A percentile compares a stretch with the other conserved stretches of the same genome.
phyloP scores from a whole-genome alignment of 2,113 vertebrate genomes.

The Mola mola region DNA sequence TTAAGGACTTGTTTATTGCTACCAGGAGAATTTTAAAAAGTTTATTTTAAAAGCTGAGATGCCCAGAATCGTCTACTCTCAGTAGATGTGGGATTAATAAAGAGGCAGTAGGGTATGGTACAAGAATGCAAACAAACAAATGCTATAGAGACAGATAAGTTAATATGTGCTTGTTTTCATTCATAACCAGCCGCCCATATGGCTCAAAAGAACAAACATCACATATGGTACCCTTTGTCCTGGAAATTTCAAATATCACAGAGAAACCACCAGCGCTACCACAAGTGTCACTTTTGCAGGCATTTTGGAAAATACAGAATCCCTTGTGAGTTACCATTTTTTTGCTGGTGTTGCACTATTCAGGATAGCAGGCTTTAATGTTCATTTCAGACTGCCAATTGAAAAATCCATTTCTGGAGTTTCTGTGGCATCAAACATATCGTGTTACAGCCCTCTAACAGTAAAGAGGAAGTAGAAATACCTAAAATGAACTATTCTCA shows the following conservation, averaged over 20 bases:
- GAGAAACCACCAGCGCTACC: neutral
- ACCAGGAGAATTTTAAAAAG: constrained; percentile 15
- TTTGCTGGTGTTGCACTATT: too few relatives aligned
- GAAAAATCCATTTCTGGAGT: too few relatives aligned
- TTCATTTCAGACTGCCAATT: too few relatives aligned
- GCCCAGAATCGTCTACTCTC: neutral
- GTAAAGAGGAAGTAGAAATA: constrained; percentile 41
- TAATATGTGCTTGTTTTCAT: constrained; percentile 20
- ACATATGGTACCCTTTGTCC: neutral
- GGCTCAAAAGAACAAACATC: neutral
- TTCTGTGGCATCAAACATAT: too few relatives aligned
- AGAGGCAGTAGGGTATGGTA: neutral
- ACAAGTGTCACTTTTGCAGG: neutral
- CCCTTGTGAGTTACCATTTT: too few relatives aligned
- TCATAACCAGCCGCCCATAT: neutral
- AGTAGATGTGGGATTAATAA: constrained; percentile 35
- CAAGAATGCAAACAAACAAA: constrained; percentile 32
- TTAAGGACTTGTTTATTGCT: neutral
- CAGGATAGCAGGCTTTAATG: too few relatives aligned
- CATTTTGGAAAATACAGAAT: neutral
- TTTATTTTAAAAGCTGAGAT: constrained; percentile 38
- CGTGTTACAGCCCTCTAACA: neutral
- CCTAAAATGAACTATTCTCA: constrained; percentile 34
- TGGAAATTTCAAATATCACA: neutral
- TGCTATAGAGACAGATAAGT: constrained; percentile 5